Evolutionary conservation across 2,113 vertebrate genomes (phyloP).

Genomic region (Nettapus auritus): DNA sequence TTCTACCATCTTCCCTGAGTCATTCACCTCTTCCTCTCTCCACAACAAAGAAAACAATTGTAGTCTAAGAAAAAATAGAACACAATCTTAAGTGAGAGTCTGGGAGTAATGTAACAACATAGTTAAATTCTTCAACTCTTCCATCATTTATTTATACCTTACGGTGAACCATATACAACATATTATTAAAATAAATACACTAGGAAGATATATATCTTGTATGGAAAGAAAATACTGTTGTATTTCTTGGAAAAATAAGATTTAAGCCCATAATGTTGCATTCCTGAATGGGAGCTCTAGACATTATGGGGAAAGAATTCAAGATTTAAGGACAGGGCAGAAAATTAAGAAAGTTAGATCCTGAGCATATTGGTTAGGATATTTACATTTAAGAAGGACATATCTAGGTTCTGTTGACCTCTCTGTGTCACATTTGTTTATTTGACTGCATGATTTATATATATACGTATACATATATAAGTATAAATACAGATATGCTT

Average conservation of each 20-base stretch:
- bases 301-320: background rate
- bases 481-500: background rate
- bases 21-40: background rate
- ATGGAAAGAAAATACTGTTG: background rate
- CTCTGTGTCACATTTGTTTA: background rate
- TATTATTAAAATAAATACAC: slow-evolving; percentile 30
- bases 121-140: slow-evolving; percentile 11
- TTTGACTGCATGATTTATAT: background rate
- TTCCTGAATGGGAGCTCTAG: background rate
- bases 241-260: slow-evolving; percentile 17
- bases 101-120: background rate
- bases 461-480: background rate
- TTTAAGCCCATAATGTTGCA: background rate
- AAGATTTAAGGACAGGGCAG: background rate
- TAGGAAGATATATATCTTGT: background rate
- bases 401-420: background rate
- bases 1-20: background rate
- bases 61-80: background rate
- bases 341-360: background rate
- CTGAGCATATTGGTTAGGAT: background rate
- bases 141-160: slow-evolving; percentile 17
- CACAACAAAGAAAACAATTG: background rate
- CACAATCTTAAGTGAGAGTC: background rate
- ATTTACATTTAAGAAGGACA: background rate
- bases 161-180: background rate